Conservation (phyloP, 2,888 invertebrate genomes). For the Ectemnius continuus region DNA sequence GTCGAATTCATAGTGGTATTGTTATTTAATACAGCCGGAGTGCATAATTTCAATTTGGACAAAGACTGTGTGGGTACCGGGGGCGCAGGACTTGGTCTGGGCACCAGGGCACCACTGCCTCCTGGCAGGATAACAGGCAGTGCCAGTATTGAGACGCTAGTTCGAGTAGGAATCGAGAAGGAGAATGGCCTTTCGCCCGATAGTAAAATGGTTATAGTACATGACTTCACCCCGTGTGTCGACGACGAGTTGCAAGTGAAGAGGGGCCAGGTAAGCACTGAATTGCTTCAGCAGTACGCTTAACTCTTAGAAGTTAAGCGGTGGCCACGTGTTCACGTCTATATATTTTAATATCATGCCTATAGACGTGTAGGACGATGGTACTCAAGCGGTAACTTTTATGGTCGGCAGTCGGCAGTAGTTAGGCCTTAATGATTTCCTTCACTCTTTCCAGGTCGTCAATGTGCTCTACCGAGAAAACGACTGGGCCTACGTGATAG, state of each 20-base stretch:
- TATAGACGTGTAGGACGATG: too few relatives aligned
- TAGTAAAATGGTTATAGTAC: constrained; percentile 96
- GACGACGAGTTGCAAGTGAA: constrained; percentile 94
- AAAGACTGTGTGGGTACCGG: constrained; percentile 87
- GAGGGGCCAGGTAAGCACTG: constrained; percentile 85
- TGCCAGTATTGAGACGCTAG: constrained; percentile 94
- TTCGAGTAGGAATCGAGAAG: constrained; percentile 94
- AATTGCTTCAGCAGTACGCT: background rate
- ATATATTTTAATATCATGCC: too few relatives aligned
- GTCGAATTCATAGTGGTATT: background rate
- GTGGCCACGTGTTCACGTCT: too few relatives aligned
- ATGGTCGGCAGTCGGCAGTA: too few relatives aligned
- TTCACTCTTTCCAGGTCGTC: constrained; percentile 83
- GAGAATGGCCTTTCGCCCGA: constrained; percentile 95
- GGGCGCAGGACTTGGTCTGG: constrained; percentile 86
- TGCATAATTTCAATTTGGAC: constrained; percentile 73
- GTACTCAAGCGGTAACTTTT: too few relatives aligned
- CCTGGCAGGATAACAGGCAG: constrained; percentile 97
- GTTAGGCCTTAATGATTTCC: too few relatives aligned
- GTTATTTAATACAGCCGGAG: constrained; percentile 64
- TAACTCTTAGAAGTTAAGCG: too few relatives aligned
- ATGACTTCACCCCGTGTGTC: constrained; percentile 96
- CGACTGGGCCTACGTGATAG: constrained; percentile 98
- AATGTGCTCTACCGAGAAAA: constrained; percentile 96
- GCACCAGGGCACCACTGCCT: constrained; percentile 86